Base-by-base conservation (phyloP, 2,113 vertebrate species). In the Sardina pilchardus region DNA sequence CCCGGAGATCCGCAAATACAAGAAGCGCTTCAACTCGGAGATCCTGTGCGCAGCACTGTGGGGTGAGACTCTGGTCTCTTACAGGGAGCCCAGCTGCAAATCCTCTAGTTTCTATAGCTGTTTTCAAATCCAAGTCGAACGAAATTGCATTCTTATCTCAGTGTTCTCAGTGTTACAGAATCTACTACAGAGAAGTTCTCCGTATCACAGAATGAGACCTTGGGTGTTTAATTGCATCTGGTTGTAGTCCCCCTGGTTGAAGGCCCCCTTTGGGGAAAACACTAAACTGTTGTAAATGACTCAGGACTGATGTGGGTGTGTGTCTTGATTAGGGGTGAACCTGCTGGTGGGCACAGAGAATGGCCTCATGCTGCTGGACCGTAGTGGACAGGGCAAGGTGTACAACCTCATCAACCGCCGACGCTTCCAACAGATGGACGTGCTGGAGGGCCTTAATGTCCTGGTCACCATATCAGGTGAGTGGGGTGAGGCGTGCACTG, bases 1-100 rank as follows among this genome's bases (percentile, higher is more conserved):
- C 1, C 98, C 98, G 0, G 98, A 99, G 95, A 99, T 99, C 91
- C 97, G 98, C 30, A 99, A 99, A 86, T 99, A 99, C 93, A 99
- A 99, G 96, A 99, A 99, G 80, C 97, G 98, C 88, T 99, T 99
- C 95, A 99, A 99, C 94, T 99, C 98, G 0, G 98, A 99, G 95
- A 99, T 99, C 89, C 97, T 99, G 26, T 99, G 98, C 81, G 98
- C 98, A 0, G 98, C 98, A 19, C 92, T 99, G 0, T 99, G 98
- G 98, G 98, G 98, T 99, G 91, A 96, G 96, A 53, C 44, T 19
- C 8, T 17, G 50, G 14, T 2, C 50, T 53, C 17, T 19, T 17
- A 19, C 16, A 53, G 50, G 50, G 14, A 53, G 14, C 17, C 50
- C 1, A 47, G 44, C 45, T 47, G 45, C 12, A 47, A 47, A 14